Conservation (phyloP, 2,797 vertebrate species). For the Rhincodon typus region DNA sequence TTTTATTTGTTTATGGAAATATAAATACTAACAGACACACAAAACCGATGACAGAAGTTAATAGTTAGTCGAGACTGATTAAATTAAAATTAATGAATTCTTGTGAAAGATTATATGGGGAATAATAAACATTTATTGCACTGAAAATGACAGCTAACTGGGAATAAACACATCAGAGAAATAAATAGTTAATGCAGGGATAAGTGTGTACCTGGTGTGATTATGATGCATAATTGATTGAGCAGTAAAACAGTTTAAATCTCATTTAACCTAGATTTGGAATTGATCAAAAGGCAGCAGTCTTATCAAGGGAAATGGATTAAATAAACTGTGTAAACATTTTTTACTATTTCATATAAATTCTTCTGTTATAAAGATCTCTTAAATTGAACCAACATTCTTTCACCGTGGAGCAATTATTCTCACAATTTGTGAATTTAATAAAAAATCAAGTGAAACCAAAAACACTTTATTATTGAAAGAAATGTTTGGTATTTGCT, state of each 20-base stretch:
- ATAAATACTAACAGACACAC: background rate
- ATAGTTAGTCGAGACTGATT: background rate
- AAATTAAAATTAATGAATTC: background rate
- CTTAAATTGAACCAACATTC: background rate
- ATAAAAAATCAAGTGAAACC: background rate
- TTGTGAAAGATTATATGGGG: background rate
- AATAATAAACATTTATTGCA: background rate
- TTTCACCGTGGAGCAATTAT: background rate
- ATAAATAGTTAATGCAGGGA: background rate
- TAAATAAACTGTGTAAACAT: conserved; percentile 1
- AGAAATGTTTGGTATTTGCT: background rate
- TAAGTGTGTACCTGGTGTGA: background rate
- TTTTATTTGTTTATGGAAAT: background rate
- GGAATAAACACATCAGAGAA: background rate
- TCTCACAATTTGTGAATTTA: background rate
- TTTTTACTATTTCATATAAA: background rate
- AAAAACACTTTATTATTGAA: background rate
- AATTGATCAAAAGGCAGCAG: background rate
- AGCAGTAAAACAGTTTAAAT: background rate
- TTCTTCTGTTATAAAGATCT: background rate
- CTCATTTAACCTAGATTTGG: background rate
- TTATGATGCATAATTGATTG: background rate
- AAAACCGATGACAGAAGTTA: background rate
- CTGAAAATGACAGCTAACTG: background rate
- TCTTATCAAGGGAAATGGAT: background rate